Evolutionary conservation across 2,113 vertebrate genomes (phyloP).

Genomic region (Brachyhypopomus gauderio): DNA sequence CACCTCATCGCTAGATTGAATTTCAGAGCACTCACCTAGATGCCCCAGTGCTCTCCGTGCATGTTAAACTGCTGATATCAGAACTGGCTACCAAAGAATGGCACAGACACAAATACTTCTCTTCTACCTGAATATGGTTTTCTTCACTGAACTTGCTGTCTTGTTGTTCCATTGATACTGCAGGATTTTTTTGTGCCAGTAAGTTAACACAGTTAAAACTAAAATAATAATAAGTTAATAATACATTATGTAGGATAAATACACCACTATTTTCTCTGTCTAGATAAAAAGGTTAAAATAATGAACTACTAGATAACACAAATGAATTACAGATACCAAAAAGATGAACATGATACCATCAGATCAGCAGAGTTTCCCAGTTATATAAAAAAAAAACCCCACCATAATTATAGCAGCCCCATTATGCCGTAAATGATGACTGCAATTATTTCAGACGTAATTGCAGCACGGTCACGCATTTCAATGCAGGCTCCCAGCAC

Average conservation of each 20-base stretch:
- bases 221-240: too few relatives aligned
- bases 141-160: background rate
- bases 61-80: slow-evolving; percentile 9
- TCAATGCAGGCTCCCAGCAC: background rate
- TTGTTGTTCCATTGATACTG: too few relatives aligned
- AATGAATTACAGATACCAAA: too few relatives aligned
- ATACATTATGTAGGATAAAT: too few relatives aligned
- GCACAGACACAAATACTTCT: background rate
- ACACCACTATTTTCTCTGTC: too few relatives aligned
- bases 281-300: too few relatives aligned
- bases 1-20: background rate
- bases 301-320: too few relatives aligned
- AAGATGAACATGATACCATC: background rate
- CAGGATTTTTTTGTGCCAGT: too few relatives aligned
- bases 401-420: background rate
- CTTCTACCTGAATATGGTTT: background rate
- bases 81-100: background rate
- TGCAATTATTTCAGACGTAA: slow-evolving; percentile 1
- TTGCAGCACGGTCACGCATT: background rate
- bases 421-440: background rate
- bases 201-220: too few relatives aligned
- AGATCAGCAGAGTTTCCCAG: background rate
- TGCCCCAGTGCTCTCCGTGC: background rate
- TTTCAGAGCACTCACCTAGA: background rate
- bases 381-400: background rate